Evolutionary conservation across 2,888 invertebrate genomes (phyloP).

Genomic region (Clunio marinus): DNA sequence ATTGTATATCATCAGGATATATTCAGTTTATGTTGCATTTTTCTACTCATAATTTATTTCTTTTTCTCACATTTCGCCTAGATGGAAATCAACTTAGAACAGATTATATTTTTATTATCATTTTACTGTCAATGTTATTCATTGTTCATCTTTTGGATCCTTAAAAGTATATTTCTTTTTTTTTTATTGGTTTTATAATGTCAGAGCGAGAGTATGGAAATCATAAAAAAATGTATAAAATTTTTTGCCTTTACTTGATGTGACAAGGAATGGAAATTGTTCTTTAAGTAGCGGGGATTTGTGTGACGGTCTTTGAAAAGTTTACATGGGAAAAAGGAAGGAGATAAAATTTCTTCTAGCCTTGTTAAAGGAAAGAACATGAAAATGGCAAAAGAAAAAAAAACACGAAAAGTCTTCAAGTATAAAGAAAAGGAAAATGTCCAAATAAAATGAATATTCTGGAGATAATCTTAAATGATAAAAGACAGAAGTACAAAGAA

Average conservation of each 20-base stretch:
- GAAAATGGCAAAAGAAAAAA: neutral
- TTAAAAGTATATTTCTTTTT: slow-evolving; percentile 17
- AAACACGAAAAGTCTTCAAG: neutral
- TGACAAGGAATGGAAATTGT: slow-evolving; percentile 17
- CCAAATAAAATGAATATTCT: no score
- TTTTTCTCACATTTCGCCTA: neutral
- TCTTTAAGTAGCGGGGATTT: slow-evolving; percentile 18
- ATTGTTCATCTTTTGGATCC: slow-evolving; percentile 33
- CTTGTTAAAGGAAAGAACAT: neutral
- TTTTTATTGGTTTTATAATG: slow-evolving; percentile 29
- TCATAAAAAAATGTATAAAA: slow-evolving; percentile 27
- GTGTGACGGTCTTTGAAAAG: neutral
- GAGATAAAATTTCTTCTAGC: neutral
- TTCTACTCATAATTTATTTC: neutral
- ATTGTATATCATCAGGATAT: neutral
- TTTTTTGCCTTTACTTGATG: neutral
- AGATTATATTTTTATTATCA: slow-evolving; percentile 28
- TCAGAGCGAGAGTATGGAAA: slow-evolving; percentile 2
- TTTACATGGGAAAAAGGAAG: neutral
- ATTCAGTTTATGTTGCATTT: slow-evolving; percentile 37
- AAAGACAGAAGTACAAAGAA: no score
- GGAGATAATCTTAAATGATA: no score
- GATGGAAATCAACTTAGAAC: neutral
- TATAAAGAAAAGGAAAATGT: neutral
- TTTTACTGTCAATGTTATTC: slow-evolving; percentile 36